Conservation (phyloP, 23 tunicate species). For the Halocynthia aurantium region DNA sequence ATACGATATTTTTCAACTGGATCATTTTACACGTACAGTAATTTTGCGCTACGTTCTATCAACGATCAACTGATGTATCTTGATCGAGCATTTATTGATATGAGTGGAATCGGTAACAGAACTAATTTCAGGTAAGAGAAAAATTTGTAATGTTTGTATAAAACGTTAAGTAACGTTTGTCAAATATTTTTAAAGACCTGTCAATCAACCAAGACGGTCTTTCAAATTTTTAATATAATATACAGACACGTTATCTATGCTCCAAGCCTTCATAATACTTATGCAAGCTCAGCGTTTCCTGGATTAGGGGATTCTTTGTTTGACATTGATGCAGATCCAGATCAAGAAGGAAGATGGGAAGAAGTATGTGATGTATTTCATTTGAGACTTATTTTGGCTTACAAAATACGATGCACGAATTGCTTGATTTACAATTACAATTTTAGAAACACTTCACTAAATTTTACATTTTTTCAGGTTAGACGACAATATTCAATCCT, state of each 20-base stretch:
- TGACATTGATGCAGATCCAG: conserved; percentile 51
- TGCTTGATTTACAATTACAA: no score
- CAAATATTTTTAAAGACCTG: no score
- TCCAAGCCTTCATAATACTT: conserved; percentile 63
- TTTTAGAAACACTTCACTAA: no score
- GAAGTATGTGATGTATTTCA: conserved; percentile 33
- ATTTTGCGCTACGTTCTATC: conserved; percentile 19
- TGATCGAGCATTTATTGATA: conserved; percentile 72
- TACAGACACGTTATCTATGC: conserved; percentile 69
- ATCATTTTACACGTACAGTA: conserved; percentile 9
- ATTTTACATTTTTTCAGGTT: neutral
- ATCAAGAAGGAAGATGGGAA: conserved; percentile 38
- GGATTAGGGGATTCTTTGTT: conserved; percentile 61
- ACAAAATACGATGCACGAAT: no score
- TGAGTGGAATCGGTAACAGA: conserved; percentile 45
- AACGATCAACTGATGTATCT: conserved; percentile 80
- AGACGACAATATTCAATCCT: conserved; percentile 59
- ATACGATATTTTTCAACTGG: no score
- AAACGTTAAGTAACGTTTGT: neutral
- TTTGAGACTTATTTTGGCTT: neutral
- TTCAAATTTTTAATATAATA: neutral
- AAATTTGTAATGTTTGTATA: neutral
- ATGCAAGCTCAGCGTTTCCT: conserved; percentile 65
- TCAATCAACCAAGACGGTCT: no score
- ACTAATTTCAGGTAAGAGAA: conserved; percentile 39